A percentile compares a stretch with the other conserved stretches of the same genome.
Evolutionary conservation across 2,888 invertebrate genomes (phyloP).

Genomic region (Odontocerum albicorne): DNA sequence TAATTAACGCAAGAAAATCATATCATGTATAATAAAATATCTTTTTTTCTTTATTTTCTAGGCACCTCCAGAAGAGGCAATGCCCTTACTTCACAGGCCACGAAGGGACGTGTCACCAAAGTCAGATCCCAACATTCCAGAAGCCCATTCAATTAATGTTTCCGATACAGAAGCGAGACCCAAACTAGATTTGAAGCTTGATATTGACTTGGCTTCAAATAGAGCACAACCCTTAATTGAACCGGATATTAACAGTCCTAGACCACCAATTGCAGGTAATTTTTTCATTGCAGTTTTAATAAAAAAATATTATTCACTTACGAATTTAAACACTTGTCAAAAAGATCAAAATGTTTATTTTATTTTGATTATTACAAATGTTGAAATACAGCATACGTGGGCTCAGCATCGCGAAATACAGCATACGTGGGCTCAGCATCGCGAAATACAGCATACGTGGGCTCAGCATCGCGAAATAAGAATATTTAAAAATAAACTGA

Average conservation of each 20-base stretch:
- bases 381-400: too few relatives aligned
- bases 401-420: too few relatives aligned
- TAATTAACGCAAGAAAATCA: too few relatives aligned
- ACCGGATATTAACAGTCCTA: constrained; percentile 47
- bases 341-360: not conserved
- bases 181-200: constrained; percentile 6
- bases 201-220: not conserved
- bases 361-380: too few relatives aligned
- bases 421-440: too few relatives aligned
- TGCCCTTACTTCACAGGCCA: constrained; percentile 10
- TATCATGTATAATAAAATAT: too few relatives aligned
- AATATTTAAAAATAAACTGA: too few relatives aligned
- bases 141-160: not conserved
- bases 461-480: too few relatives aligned
- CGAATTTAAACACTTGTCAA: not conserved
- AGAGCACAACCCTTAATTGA: constrained; percentile 48
- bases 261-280: constrained; percentile 54
- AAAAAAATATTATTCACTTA: not conserved
- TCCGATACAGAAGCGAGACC: not conserved
- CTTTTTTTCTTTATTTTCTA: constrained; percentile 12
- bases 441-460: too few relatives aligned
- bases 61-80: not conserved
- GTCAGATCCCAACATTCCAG: not conserved
- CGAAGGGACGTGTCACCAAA: constrained; percentile 10
- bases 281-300: not conserved